Percentiles rank a stretch among this genome's conserved stretches.
These are phyloP conservation scores for Simalia tracyae DNA, from an alignment of 2,797 vertebrate genomes.

Conservation along the genomic window DNA sequence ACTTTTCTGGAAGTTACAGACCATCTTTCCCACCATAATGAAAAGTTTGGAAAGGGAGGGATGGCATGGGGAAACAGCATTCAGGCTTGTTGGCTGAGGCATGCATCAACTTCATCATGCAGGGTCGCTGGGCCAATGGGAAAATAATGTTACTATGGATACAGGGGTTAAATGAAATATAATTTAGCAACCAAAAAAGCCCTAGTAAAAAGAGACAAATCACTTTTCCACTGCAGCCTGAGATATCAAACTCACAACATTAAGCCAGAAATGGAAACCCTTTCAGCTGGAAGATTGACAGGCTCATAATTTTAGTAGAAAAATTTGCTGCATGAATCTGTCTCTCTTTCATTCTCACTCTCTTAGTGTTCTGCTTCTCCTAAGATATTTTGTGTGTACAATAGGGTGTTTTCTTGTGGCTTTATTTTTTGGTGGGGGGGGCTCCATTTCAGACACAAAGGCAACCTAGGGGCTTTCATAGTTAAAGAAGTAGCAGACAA, in stretches of 20 bases:
- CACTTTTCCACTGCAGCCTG: slow-evolving; percentile 61
- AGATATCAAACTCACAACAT: slow-evolving; percentile 54
- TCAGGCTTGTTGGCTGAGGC: slow-evolving; percentile 58
- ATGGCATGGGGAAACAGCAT: slow-evolving; percentile 21
- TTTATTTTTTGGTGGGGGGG: not conserved
- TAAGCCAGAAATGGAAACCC: slow-evolving; percentile 54
- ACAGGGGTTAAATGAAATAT: slow-evolving; percentile 61
- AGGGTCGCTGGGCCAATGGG: slow-evolving; percentile 54
- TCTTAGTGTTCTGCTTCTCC: slow-evolving; percentile 45
- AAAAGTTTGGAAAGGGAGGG: slow-evolving; percentile 46
- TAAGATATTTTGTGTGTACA: slow-evolving; percentile 54
- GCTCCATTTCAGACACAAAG: slow-evolving; percentile 42
- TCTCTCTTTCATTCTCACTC: not conserved
- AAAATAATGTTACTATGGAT: slow-evolving; percentile 67
- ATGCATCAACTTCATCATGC: slow-evolving; percentile 56
- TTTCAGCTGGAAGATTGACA: slow-evolving; percentile 61
- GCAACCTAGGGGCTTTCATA: slow-evolving; percentile 9
- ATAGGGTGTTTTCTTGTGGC: slow-evolving; percentile 57
- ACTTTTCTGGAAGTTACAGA: slow-evolving; percentile 40
- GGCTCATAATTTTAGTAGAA: slow-evolving; percentile 62
- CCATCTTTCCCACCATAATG: slow-evolving; percentile 48
- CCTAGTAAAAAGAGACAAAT: slow-evolving; percentile 63
- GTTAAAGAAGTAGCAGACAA: not conserved
- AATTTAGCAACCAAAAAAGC: slow-evolving; percentile 60
- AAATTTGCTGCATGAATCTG: slow-evolving; percentile 48